These are phyloP conservation scores for Laterallus jamaicensis DNA, from an alignment of 2,113 vertebrate species.

Conservation along the genomic window DNA sequence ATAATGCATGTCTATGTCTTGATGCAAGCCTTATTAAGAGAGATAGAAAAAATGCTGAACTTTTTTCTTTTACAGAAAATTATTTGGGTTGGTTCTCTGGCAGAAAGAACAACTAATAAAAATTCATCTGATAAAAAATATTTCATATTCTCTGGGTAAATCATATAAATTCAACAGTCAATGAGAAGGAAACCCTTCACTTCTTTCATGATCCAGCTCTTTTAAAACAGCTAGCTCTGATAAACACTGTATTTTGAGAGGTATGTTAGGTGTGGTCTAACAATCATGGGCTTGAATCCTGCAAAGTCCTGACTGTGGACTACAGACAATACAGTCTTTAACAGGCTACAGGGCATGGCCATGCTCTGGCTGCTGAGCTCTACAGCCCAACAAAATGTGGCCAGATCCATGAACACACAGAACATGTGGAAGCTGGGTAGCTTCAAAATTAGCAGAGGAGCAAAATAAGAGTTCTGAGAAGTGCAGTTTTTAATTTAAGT, in stretches of 20 bases:
- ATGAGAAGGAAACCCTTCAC: not conserved
- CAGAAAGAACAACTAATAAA: not conserved
- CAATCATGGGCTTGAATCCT: fast-evolving
- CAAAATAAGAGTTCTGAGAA: not conserved
- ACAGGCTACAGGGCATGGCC: not conserved
- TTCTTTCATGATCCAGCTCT: not conserved
- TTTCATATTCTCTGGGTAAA: not conserved
- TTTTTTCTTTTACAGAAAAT: not conserved
- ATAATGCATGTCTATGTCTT: not conserved
- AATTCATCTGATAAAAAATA: not conserved
- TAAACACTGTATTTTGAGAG: not conserved
- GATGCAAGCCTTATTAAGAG: not conserved
- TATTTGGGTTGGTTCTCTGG: not conserved
- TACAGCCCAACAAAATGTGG: not conserved
- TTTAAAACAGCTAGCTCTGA: not conserved
- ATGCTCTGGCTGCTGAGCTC: not conserved
- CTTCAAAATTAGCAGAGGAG: not conserved
- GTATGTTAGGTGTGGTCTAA: too few species aligned
- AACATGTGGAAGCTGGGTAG: not conserved
- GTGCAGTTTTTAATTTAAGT: not conserved
- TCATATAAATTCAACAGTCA: not conserved
- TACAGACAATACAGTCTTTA: not conserved
- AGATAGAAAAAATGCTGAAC: not conserved
- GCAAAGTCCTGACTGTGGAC: not conserved
- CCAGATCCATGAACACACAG: not conserved